Percentiles rank a stretch among this genome's conserved stretches.
phyloP scores from a whole-genome alignment of 2,888 invertebrate genomes.

The Orchestes rusci region DNA sequence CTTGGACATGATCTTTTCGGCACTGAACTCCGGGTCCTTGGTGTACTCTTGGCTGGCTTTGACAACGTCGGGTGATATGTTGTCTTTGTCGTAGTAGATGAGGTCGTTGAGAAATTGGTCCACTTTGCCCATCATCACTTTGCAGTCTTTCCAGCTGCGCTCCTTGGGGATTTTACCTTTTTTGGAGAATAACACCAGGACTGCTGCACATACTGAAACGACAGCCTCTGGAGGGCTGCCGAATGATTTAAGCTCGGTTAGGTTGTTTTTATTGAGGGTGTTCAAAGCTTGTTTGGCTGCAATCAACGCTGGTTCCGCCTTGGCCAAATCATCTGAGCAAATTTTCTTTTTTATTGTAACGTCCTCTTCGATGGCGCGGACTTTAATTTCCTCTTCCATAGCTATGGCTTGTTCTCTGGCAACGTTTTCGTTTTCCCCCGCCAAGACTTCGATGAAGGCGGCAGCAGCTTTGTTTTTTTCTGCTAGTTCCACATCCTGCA shows the following conservation, averaged over 20 bases:
- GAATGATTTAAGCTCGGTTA: slow-evolving; percentile 92
- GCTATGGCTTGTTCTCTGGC: slow-evolving; percentile 77
- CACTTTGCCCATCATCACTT: slow-evolving; percentile 79
- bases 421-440: slow-evolving; percentile 86
- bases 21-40: slow-evolving; percentile 70
- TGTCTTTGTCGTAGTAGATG: slow-evolving; percentile 86
- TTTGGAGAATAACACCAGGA: slow-evolving; percentile 75
- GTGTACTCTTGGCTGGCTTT: slow-evolving; percentile 65
- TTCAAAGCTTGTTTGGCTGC: slow-evolving; percentile 88
- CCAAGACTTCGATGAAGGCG: slow-evolving; percentile 77
- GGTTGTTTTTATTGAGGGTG: slow-evolving; percentile 86
- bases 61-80: slow-evolving; percentile 80
- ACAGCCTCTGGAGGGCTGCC: slow-evolving; percentile 87
- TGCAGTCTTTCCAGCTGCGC: slow-evolving; percentile 85
- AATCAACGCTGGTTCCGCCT: slow-evolving; percentile 83
- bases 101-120: slow-evolving; percentile 79
- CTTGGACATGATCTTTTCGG: slow-evolving; percentile 76
- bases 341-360: slow-evolving; percentile 77
- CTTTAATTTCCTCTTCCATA: slow-evolving; percentile 82
- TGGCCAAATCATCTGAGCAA: slow-evolving; percentile 82
- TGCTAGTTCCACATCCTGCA: slow-evolving; percentile 60
- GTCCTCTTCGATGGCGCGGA: slow-evolving; percentile 81
- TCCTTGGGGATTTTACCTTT: slow-evolving; percentile 87
- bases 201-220: slow-evolving; percentile 78
- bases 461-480: slow-evolving; percentile 88